Evolutionary conservation across 2,888 invertebrate species (phyloP).

Genomic region (Bruchidius siliquastri): DNA sequence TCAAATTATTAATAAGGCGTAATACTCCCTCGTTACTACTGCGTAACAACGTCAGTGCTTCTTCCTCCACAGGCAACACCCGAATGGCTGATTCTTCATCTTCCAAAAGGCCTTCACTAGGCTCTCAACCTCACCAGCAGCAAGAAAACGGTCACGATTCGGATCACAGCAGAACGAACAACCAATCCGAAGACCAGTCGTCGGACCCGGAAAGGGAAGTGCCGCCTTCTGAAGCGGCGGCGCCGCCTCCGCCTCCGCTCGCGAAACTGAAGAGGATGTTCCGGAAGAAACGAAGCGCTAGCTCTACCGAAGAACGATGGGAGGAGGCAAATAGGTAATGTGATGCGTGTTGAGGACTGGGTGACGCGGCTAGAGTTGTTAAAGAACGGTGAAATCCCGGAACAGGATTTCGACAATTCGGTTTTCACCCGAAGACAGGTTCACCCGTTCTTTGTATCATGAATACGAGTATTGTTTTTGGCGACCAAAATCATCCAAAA

Average conservation of each 20-base stretch:
- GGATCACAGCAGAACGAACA: neutral
- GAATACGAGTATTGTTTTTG: no score
- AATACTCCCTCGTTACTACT: no score
- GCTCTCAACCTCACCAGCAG: neutral
- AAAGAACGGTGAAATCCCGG: no score
- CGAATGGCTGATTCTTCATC: neutral
- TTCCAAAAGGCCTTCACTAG: neutral
- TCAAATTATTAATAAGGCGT: no score
- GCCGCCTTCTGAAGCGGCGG: conserved; percentile 12
- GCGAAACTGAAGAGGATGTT: conserved; percentile 38
- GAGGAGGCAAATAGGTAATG: conserved; percentile 45
- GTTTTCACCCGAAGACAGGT: no score
- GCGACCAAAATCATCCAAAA: no score
- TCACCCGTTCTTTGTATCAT: no score
- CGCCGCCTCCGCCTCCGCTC: conserved; percentile 13
- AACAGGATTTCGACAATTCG: no score
- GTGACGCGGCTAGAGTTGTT: no score
- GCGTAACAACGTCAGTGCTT: neutral
- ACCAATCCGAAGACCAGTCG: neutral
- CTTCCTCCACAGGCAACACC: neutral
- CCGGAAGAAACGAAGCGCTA: conserved; percentile 55
- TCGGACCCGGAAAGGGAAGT: neutral
- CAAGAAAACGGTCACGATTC: neutral
- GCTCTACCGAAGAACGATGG: conserved; percentile 56
- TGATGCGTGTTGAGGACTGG: neutral